Evolutionary conservation across 1,140 invertebrate genomes (phyloP).

Genomic region (Heliothis virescens): DNA sequence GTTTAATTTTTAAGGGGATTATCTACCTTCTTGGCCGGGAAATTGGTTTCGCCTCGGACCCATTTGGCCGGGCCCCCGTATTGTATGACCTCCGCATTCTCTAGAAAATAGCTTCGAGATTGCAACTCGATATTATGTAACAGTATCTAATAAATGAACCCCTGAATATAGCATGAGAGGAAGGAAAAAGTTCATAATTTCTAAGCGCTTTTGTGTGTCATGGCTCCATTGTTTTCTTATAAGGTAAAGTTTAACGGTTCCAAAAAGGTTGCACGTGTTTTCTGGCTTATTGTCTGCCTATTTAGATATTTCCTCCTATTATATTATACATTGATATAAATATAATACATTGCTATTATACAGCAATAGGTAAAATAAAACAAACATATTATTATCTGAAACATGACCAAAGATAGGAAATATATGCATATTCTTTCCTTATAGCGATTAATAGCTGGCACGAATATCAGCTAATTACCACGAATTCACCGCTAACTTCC

Average conservation of each 20-base stretch:
- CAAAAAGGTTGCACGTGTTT: background rate
- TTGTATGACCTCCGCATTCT: conserved; percentile 41
- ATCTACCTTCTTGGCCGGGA: conserved; percentile 37
- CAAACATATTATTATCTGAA: no score
- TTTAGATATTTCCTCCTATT: no score
- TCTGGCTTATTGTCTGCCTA: background rate
- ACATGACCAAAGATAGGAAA: no score
- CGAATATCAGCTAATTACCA: background rate
- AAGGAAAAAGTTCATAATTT: conserved; percentile 10
- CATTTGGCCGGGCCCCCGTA: background rate
- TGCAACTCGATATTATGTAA: conserved; percentile 40
- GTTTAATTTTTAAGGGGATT: conserved; percentile 55
- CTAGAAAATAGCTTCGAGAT: conserved; percentile 41
- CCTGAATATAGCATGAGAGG: background rate
- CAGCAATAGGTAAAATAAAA: no score
- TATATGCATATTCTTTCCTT: no score
- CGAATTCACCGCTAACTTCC: background rate
- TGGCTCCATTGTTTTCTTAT: background rate
- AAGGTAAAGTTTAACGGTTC: background rate
- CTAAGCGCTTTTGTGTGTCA: background rate
- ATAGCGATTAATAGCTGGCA: no score
- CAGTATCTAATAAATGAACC: conserved; percentile 3
- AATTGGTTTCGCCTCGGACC: conserved; percentile 48
- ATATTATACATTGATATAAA: no score
- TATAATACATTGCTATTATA: no score